Evolutionary conservation across 37 sponge, comb jelly and placozoan species (phyloP).

Genomic region (Trichoplax adhaerens): DNA sequence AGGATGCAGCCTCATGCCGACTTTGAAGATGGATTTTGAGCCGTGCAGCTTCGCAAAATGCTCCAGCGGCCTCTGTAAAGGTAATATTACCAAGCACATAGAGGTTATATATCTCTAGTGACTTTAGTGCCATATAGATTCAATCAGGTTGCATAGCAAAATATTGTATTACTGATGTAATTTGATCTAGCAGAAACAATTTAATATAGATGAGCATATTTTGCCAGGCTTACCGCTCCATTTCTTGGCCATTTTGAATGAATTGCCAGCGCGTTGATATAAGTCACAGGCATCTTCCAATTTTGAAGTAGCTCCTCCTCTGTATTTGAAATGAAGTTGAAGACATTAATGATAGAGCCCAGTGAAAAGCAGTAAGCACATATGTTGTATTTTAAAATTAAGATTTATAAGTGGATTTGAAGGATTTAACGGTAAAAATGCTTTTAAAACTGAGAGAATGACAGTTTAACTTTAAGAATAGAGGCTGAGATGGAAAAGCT

Average conservation of each 20-base stretch:
- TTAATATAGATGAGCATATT: neutral
- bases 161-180: neutral
- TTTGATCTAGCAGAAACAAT: neutral
- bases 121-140: too few relatives aligned
- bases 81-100: too few relatives aligned
- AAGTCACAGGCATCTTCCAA: slow-evolving; percentile 70
- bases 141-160: too few relatives aligned
- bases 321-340: neutral
- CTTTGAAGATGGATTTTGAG: slow-evolving; percentile 29
- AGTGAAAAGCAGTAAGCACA: too few relatives aligned
- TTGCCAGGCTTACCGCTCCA: slow-evolving; percentile 23
- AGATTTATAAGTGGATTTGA: too few relatives aligned
- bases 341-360: neutral
- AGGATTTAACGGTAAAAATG: too few relatives aligned
- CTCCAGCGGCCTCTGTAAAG: slow-evolving; percentile 51
- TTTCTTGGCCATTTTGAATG: slow-evolving; percentile 71
- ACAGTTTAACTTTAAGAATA: too few relatives aligned
- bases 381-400: too few relatives aligned
- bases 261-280: slow-evolving; percentile 56
- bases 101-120: too few relatives aligned
- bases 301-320: slow-evolving; percentile 34
- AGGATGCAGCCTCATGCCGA: slow-evolving; percentile 66
- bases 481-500: too few relatives aligned
- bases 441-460: too few relatives aligned
- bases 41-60: slow-evolving; percentile 52